Percentiles rank a stretch among this genome's conserved stretches.
Evolutionary conservation across 2,797 vertebrate genomes (phyloP).

Genomic region (Hydrolagus colliei): DNA sequence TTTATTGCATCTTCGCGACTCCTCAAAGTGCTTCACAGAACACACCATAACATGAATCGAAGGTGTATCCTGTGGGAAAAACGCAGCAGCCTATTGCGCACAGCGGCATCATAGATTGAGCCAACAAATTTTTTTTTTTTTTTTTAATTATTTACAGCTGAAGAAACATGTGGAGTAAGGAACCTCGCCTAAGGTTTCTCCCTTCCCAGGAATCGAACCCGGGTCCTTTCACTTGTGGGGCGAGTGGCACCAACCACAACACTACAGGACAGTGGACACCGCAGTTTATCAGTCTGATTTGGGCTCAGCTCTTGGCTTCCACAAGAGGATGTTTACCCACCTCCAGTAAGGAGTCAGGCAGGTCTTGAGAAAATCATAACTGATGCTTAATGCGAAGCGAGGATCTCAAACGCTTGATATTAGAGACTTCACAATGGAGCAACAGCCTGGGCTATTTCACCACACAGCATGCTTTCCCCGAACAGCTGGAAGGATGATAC

Average conservation of each 20-base stretch:
- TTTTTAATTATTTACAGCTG: no score
- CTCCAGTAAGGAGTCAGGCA: conserved; percentile 7
- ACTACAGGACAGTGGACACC: conserved; percentile 1
- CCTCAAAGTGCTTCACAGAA: no score
- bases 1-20: no score
- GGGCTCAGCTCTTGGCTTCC: background rate
- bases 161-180: no score
- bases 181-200: no score
- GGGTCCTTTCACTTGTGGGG: no score
- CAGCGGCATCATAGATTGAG: no score
- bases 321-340: background rate
- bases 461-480: background rate
- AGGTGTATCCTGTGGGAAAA: no score
- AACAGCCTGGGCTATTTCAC: background rate
- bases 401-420: background rate
- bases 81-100: no score
- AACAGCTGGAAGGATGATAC: background rate
- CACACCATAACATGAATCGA: no score
- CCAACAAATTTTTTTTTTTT: no score
- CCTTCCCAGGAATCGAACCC: no score
- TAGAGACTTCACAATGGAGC: background rate
- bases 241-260: background rate
- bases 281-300: conserved; percentile 12
- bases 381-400: background rate
- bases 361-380: background rate